Conservation (phyloP, 2,888 invertebrate species). For the Odiellus spinosus region DNA sequence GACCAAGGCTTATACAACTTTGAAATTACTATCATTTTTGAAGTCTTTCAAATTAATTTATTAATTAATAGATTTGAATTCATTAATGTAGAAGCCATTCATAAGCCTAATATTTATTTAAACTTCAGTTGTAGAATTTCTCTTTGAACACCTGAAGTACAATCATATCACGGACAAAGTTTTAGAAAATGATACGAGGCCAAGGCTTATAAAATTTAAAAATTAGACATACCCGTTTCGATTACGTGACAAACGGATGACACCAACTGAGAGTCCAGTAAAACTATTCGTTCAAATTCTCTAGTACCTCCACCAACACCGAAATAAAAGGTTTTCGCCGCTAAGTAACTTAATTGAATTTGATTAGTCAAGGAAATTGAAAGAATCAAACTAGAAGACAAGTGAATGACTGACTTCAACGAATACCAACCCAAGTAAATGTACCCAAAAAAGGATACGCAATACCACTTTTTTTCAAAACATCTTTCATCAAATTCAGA, state of each 20-base stretch:
- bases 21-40: too few relatives aligned
- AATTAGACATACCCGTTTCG: constrained; percentile 34
- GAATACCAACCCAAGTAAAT: not conserved
- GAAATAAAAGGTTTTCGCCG: constrained; percentile 85
- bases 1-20: too few relatives aligned
- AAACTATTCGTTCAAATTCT: constrained; percentile 51
- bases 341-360: constrained; percentile 41
- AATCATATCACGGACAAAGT: too few relatives aligned
- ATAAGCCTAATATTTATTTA: too few relatives aligned
- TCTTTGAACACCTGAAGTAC: too few relatives aligned
- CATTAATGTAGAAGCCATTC: too few relatives aligned
- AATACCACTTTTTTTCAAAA: constrained; percentile 44
- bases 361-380: constrained; percentile 12
- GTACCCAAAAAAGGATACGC: constrained; percentile 40
- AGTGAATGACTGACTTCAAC: not conserved
- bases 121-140: too few relatives aligned
- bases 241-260: constrained; percentile 46
- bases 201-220: too few relatives aligned
- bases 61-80: too few relatives aligned
- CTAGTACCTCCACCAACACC: constrained; percentile 78
- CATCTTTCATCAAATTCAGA: constrained; percentile 45
- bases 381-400: not conserved
- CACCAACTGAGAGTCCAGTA: constrained; percentile 39
- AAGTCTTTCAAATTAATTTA: too few relatives aligned
- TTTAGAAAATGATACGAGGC: too few relatives aligned